Percentiles rank a stretch among this genome's conserved stretches.
Evolutionary conservation across 2,888 invertebrate species (phyloP).

Genomic region (Pseudococcus longispinus): DNA sequence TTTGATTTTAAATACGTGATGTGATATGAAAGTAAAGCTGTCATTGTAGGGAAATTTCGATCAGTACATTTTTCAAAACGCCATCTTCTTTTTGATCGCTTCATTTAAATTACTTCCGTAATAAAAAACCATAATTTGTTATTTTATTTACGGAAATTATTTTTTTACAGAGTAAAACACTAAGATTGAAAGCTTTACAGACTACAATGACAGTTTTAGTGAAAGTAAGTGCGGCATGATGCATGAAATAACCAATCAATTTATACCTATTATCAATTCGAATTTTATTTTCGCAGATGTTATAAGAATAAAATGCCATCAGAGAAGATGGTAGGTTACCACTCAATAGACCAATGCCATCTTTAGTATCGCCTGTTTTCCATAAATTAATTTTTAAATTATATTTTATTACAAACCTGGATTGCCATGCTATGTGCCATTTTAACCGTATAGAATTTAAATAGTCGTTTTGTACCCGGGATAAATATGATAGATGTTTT

Average conservation of each 20-base stretch:
- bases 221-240: conserved; percentile 26
- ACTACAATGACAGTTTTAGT: conserved; percentile 45
- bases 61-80: background rate
- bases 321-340: conserved; percentile 23
- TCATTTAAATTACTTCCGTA: background rate
- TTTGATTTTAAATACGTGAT: background rate
- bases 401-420: background rate
- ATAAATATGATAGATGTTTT: background rate
- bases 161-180: conserved; percentile 34
- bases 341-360: conserved; percentile 1
- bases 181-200: conserved; percentile 1
- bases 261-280: background rate
- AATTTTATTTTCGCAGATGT: conserved; percentile 11
- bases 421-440: conserved; percentile 28
- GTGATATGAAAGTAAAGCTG: background rate
- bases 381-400: background rate
- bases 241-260: background rate
- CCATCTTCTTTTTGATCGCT: background rate
- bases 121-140: background rate
- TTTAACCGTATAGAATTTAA: background rate
- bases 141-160: background rate
- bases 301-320: background rate
- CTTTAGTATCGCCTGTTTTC: background rate
- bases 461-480: background rate
- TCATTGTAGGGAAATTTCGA: conserved; percentile 13